Conservation (phyloP, 2,888 invertebrate genomes). For the Helicoverpa assulta region DNA sequence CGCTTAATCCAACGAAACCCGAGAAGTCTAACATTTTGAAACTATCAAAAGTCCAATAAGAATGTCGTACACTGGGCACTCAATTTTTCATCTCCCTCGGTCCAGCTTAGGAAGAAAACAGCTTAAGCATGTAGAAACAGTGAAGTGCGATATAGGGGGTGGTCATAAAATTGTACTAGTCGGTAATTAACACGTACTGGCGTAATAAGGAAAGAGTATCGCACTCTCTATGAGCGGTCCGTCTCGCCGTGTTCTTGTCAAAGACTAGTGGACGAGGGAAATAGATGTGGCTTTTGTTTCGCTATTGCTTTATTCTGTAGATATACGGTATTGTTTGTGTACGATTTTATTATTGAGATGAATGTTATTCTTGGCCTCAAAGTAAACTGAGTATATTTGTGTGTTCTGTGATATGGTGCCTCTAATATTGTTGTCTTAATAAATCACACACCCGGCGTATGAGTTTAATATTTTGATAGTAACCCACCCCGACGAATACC, state of each 20-base stretch:
- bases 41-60: conserved; percentile 22
- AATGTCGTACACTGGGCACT: conserved; percentile 21
- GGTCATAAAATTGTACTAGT: conserved; percentile 73
- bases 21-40: conserved; percentile 17
- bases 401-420: too few relatives aligned
- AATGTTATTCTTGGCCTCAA: not conserved
- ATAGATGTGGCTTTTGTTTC: conserved; percentile 18
- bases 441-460: not conserved
- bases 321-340: not conserved
- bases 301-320: not conserved
- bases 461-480: conserved; percentile 1
- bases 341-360: not conserved
- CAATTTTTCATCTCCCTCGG: conserved; percentile 38
- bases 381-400: not conserved
- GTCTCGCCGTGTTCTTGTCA: conserved; percentile 65
- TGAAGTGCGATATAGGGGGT: conserved; percentile 60
- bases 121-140: conserved; percentile 54
- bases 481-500: conserved; percentile 12
- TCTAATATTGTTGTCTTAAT: not conserved
- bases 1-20: conserved; percentile 10
- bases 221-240: conserved; percentile 68
- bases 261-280: conserved; percentile 53
- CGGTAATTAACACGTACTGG: conserved; percentile 76
- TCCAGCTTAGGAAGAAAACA: conserved; percentile 46
- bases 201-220: conserved; percentile 75